Evolutionary conservation across 2,888 invertebrate species (phyloP).

Genomic region (Poecilus cupreus): DNA sequence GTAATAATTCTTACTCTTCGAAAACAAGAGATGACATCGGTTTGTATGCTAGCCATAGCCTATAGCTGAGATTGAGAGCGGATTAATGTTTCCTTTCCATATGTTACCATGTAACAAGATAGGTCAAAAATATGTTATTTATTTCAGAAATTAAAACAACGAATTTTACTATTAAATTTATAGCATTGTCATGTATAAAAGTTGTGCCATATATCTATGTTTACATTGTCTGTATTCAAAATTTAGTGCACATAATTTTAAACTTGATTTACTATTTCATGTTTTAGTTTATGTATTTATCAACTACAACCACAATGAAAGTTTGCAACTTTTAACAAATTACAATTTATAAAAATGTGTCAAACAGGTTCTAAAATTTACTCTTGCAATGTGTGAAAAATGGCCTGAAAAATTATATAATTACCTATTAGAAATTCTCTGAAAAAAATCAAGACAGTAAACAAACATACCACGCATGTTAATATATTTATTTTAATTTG

Average conservation of each 20-base stretch:
- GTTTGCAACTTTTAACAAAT: background rate
- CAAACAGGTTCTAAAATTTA: background rate
- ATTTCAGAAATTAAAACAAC: slow-evolving; percentile 8
- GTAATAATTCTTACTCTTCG: too few relatives aligned
- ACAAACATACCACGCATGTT: too few relatives aligned
- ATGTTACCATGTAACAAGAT: background rate
- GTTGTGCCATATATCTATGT: slow-evolving; percentile 27
- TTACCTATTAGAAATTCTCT: too few relatives aligned
- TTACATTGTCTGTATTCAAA: slow-evolving; percentile 14
- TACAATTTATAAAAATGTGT: background rate
- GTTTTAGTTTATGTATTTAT: slow-evolving; percentile 11
- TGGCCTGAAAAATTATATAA: too few relatives aligned
- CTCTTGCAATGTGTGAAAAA: too few relatives aligned
- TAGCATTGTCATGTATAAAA: slow-evolving; percentile 9
- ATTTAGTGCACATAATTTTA: slow-evolving; percentile 12
- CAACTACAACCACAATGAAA: background rate
- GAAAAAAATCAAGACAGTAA: too few relatives aligned
- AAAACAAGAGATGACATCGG: too few relatives aligned
- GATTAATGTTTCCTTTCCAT: background rate
- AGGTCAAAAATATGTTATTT: background rate
- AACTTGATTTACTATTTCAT: slow-evolving; percentile 14
- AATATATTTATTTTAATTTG: too few relatives aligned
- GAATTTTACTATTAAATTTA: slow-evolving; percentile 7
- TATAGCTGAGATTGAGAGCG: background rate
- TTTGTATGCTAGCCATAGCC: too few relatives aligned